These are phyloP conservation scores for Drosophila neonasuta DNA, from an alignment of 2,888 invertebrate species.

Conservation along the genomic window DNA sequence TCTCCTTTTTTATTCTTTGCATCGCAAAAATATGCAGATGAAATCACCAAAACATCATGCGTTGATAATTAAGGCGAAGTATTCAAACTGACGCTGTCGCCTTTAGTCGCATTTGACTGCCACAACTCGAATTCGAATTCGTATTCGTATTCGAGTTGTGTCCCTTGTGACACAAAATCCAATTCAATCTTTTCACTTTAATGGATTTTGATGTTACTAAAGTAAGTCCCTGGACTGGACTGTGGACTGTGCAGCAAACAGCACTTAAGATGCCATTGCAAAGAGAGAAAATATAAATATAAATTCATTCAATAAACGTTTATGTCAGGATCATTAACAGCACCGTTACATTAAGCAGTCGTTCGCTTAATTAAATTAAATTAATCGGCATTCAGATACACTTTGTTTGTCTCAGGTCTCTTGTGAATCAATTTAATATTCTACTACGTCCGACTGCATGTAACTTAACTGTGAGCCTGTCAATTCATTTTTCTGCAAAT, in stretches of 20 bases:
- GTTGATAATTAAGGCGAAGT: constrained; percentile 74
- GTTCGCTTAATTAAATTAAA: constrained; percentile 57
- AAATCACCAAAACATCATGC: constrained; percentile 75
- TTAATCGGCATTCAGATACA: constrained; percentile 48
- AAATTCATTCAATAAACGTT: constrained; percentile 62
- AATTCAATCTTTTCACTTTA: constrained; percentile 75
- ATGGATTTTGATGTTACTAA: constrained; percentile 58
- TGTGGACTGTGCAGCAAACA: background rate
- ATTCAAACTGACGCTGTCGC: constrained; percentile 70
- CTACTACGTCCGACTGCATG: background rate
- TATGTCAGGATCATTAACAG: constrained; percentile 64
- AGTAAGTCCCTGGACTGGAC: constrained; percentile 2
- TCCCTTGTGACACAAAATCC: constrained; percentile 62
- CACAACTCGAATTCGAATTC: constrained; percentile 11
- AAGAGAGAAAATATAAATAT: constrained; percentile 41
- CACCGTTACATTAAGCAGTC: constrained; percentile 60
- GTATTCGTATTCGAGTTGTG: background rate
- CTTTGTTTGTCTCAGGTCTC: constrained; percentile 26
- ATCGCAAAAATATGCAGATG: constrained; percentile 70
- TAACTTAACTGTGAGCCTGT: constrained; percentile 1
- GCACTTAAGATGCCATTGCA: constrained; percentile 42
- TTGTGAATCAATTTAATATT: constrained; percentile 23
- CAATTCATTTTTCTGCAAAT: constrained; percentile 3
- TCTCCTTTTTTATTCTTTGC: constrained; percentile 34
- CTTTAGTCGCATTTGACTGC: constrained; percentile 49